These are phyloP conservation scores for Lethenteron camtschaticum DNA, from an alignment of 2,113 vertebrate genomes.

Conservation along the genomic window DNA sequence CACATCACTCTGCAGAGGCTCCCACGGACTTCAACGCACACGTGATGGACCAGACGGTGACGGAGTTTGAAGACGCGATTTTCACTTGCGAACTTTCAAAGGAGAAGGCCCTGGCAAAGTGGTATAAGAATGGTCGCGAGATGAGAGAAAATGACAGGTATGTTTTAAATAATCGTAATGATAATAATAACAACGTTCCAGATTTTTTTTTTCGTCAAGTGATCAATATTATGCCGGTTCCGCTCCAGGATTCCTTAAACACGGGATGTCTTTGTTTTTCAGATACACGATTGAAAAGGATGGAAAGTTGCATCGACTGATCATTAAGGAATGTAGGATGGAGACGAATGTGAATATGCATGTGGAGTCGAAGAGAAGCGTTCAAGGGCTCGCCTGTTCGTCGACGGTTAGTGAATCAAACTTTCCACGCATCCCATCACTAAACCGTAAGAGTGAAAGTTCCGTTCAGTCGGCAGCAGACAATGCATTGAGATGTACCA, in stretches of 20 bases:
- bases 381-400: constrained; percentile 76
- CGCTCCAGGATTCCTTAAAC: too few species aligned
- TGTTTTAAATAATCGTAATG: constrained; percentile 8
- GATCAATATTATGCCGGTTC: too few species aligned
- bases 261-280: constrained; percentile 11
- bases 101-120: constrained; percentile 64
- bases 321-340: constrained; percentile 62
- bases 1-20: constrained; percentile 34
- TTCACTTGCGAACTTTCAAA: constrained; percentile 76
- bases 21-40: constrained; percentile 66
- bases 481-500: too few species aligned
- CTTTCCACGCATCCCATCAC: neutral
- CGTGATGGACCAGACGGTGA: constrained; percentile 73
- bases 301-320: constrained; percentile 47
- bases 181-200: constrained; percentile 6
- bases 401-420: constrained; percentile 43
- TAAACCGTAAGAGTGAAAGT: too few species aligned
- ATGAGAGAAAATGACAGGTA: constrained; percentile 78
- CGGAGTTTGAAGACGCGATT: constrained; percentile 79
- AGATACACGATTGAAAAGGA: constrained; percentile 84
- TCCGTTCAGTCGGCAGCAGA: too few species aligned
- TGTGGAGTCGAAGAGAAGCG: constrained; percentile 79
- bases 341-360: constrained; percentile 94
- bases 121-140: constrained; percentile 79
- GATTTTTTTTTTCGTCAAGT: neutral